These are phyloP conservation scores for Nomada ruficornis DNA, from an alignment of 2,888 invertebrate species.

Conservation along the genomic window DNA sequence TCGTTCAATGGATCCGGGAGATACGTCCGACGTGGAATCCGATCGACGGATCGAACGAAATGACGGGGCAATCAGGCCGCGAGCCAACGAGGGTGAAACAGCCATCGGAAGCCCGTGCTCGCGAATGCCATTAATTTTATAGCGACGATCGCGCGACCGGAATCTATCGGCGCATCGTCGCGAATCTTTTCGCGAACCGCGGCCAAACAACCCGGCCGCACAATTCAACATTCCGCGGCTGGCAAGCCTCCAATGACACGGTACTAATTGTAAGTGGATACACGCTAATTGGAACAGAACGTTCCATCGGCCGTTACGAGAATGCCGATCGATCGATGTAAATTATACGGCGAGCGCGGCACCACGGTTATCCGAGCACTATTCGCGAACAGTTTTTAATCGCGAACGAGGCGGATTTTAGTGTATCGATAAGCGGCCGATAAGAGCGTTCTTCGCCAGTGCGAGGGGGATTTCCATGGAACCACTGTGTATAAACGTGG, in stretches of 20 bases:
- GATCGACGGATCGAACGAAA: slow-evolving; percentile 46
- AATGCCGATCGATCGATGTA: too few relatives aligned
- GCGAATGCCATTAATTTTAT: slow-evolving; percentile 52
- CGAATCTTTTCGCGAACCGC: not conserved
- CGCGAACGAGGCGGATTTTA: slow-evolving; percentile 14
- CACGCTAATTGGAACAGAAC: too few relatives aligned
- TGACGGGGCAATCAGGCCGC: slow-evolving; percentile 57
- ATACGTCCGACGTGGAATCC: slow-evolving; percentile 29
- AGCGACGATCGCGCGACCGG: slow-evolving; percentile 26
- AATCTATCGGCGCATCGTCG: slow-evolving; percentile 24
- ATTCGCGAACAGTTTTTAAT: slow-evolving; percentile 4
- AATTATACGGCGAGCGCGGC: not conserved
- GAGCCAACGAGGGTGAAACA: slow-evolving; percentile 56
- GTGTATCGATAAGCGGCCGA: not conserved
- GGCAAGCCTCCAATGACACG: too few relatives aligned
- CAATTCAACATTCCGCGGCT: too few relatives aligned
- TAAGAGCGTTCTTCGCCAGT: not conserved
- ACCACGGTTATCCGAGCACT: not conserved
- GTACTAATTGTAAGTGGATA: too few relatives aligned
- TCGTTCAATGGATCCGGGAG: slow-evolving; percentile 55
- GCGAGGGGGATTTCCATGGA: slow-evolving; percentile 1
- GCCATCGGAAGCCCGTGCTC: slow-evolving; percentile 49
- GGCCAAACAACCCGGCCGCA: too few relatives aligned
- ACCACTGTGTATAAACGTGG: slow-evolving; percentile 32
- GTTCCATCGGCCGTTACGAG: not conserved